A percentile compares a stretch with the other conserved stretches of the same genome.
Conservation (phyloP, 2,113 vertebrate species). For the Ursus arctos region DNA sequence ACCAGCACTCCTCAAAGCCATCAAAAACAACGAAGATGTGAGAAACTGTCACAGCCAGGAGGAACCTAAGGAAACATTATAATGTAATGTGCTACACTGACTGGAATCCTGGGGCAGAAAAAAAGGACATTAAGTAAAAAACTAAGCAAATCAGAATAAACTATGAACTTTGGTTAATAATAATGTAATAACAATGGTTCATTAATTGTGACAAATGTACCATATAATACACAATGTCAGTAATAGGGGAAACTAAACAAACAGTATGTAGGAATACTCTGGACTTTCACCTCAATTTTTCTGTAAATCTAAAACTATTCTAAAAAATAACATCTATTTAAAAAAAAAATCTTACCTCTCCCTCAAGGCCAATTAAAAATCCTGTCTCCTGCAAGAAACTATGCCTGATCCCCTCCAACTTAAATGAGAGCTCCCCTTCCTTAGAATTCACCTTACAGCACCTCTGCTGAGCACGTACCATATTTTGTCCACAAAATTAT, state of each 20-base stretch:
- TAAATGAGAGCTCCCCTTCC: not conserved
- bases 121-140: not conserved
- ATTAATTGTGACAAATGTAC: not conserved
- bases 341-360: not conserved
- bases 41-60: not conserved
- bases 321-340: not conserved
- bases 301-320: not conserved
- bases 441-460: not conserved
- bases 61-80: conserved; percentile 5
- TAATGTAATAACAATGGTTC: not conserved
- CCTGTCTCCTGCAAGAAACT: conserved; percentile 9
- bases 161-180: not conserved
- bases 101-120: not conserved
- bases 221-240: not conserved
- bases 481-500: not conserved
- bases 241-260: not conserved
- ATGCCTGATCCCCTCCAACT: not conserved
- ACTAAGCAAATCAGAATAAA: conserved; percentile 16
- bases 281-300: not conserved
- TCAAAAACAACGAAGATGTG: conserved; percentile 15
- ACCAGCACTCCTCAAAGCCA: not conserved
- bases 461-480: not conserved
- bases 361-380: conserved; percentile 26
- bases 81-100: not conserved
- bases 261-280: not conserved